Base-by-base conservation (phyloP, 2,797 vertebrate genomes). In the Smutsia temminckii region DNA sequence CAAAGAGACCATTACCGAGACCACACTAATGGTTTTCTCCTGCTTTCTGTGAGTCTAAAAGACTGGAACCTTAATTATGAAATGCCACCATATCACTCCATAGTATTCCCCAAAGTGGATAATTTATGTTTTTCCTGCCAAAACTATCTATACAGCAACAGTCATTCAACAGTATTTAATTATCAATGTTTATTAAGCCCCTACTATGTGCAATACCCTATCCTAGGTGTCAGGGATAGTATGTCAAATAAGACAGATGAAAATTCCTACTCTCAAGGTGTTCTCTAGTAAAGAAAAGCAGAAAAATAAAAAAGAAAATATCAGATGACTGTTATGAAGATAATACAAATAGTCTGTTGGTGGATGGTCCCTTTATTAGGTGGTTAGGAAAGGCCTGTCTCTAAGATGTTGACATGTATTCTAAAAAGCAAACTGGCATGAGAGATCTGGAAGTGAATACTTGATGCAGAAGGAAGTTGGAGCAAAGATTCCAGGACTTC, bases 1-100 rank as follows among this genome's bases (percentile, higher is more conserved):
- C 86, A 94, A 89, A 87, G 49, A 95, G 55, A 78, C 55, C 61
- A 92, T 91, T 91, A 79, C 37, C 92, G 71, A 81, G 32, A 72
- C 68, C 37, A 2, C 55, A 87, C 2, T 95, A 95, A 94, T 81
- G 75, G n/a, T 81, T 94, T 96, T 91, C 37, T 91, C 72, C 46
- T 37, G 37, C 63, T 89, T 46, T 87, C 84, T 94, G 32, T 40
- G 68, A 85, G 46, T 87, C 71, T 94, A 29, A 95, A 95, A 92
- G 61, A 95, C 75, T 55, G 64, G 51, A 68, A 72, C n/a, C 57
- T 94, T 96, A 90, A 95, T 94, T 90, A 95, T 25, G 16, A 91
- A 92, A 85, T 16, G 63, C n/a, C 89, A 95, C 74, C 10, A n/a
- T 81, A 86, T 93, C 69, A 92, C 25, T 81, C 78, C 66, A 72